Percentiles rank a stretch among this genome's conserved stretches.
Evolutionary conservation across 2,888 invertebrate species (phyloP).

Genomic region (Mythimna albipuncta): DNA sequence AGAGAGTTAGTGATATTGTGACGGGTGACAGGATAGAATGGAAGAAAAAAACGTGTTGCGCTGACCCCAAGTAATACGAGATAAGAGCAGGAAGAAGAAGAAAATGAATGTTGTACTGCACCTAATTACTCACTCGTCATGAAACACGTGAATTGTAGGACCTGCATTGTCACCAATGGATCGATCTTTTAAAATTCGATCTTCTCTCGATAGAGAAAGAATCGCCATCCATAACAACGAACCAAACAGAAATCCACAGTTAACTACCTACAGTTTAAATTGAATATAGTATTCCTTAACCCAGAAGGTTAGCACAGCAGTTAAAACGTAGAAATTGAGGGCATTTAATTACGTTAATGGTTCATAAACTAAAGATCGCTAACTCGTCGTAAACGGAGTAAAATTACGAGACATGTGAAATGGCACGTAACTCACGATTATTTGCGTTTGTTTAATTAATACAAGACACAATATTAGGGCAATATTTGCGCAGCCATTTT

Average conservation of each 20-base stretch:
- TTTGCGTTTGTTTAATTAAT: conserved; percentile 16
- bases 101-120: no score
- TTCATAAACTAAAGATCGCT: conserved; percentile 8
- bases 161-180: no score
- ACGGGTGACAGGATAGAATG: no score
- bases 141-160: no score
- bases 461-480: neutral
- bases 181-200: no score
- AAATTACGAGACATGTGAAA: neutral
- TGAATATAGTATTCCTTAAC: neutral
- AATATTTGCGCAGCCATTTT: conserved; percentile 16
- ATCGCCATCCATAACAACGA: neutral
- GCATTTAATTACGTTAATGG: conserved; percentile 23
- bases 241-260: neutral
- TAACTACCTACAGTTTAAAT: neutral
- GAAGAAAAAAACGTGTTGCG: no score
- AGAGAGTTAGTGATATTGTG: no score
- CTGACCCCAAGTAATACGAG: no score
- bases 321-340: conserved; percentile 1
- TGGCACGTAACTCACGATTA: neutral
- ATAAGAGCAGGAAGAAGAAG: no score
- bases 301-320: neutral
- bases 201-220: no score
- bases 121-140: no score
- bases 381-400: neutral